These are phyloP conservation scores for Erythrocebus patas DNA, from an alignment of 2,113 vertebrate genomes.

Conservation along the genomic window DNA sequence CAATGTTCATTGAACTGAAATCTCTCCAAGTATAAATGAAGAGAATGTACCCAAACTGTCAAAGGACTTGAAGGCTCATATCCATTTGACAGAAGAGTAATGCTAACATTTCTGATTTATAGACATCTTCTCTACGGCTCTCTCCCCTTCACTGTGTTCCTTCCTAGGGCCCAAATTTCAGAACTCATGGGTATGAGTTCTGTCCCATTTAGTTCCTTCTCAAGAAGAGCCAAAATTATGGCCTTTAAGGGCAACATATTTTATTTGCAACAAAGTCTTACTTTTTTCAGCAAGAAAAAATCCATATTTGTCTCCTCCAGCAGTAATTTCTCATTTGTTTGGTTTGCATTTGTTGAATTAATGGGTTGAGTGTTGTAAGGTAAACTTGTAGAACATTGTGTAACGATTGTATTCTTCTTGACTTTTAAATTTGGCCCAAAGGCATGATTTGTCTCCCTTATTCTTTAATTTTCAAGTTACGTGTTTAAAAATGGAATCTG, in stretches of 20 bases:
- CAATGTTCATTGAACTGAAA: not conserved
- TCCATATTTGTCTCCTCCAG: not conserved
- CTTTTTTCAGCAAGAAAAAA: not conserved
- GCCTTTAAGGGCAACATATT: not conserved
- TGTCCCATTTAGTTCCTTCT: not conserved
- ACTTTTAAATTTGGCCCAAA: not conserved
- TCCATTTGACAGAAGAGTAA: no score
- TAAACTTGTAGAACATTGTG: not conserved
- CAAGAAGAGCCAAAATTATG: not conserved
- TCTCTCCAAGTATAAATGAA: not conserved
- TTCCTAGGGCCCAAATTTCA: not conserved
- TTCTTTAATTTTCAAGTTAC: not conserved
- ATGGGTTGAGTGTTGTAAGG: not conserved
- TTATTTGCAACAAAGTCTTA: not conserved
- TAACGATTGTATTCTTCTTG: not conserved
- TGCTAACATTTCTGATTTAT: no score
- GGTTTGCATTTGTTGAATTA: not conserved
- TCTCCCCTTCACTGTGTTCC: not conserved
- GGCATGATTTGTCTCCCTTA: not conserved
- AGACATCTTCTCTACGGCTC: not conserved
- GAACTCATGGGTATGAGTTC: not conserved
- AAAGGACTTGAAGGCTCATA: no score
- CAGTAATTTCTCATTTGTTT: not conserved
- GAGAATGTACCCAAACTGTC: no score
- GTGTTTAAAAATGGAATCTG: not conserved